Evolutionary conservation across 1,140 invertebrate genomes (phyloP).

Genomic region (Drosophila repleta): DNA sequence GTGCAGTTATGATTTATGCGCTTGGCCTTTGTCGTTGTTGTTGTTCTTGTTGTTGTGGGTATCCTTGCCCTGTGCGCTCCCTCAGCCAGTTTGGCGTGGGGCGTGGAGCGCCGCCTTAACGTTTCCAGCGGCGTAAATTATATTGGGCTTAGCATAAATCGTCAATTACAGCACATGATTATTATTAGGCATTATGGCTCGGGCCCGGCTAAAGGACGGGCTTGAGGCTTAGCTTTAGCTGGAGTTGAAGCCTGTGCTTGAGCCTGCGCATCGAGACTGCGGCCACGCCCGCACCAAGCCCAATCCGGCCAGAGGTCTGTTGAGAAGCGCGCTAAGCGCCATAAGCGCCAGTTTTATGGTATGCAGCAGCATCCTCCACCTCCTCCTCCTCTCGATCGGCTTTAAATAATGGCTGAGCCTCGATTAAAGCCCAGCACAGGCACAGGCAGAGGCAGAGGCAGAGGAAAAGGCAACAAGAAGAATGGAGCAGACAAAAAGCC

Average conservation of each 20-base stretch:
- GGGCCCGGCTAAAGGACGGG: constrained; percentile 24
- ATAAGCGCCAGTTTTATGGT: constrained; percentile 73
- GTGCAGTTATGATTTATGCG: constrained; percentile 80
- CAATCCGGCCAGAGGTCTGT: constrained; percentile 69
- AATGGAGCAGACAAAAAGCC: not conserved
- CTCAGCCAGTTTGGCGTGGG: not conserved
- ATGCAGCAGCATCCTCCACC: constrained; percentile 30
- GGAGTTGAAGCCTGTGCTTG: not conserved
- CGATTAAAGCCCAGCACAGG: constrained; percentile 1
- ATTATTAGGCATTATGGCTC: constrained; percentile 76
- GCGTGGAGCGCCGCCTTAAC: constrained; percentile 57
- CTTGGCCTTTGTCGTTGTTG: constrained; percentile 4
- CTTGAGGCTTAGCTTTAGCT: constrained; percentile 12
- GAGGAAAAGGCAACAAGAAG: too few relatives aligned
- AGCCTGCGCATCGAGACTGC: constrained; percentile 16
- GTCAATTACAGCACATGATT: constrained; percentile 81
- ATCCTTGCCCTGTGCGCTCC: constrained; percentile 21
- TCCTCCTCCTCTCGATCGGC: constrained; percentile 27
- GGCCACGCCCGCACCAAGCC: constrained; percentile 74
- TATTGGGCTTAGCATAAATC: constrained; percentile 80
- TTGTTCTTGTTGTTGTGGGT: not conserved
- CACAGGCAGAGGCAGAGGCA: not conserved
- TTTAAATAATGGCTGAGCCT: constrained; percentile 58
- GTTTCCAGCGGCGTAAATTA: constrained; percentile 78
- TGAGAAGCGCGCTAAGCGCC: constrained; percentile 55